Evolutionary conservation across 92 coral and sea anemone genomes (phyloP).

Genomic region (Zoanthus gigantus): DNA sequence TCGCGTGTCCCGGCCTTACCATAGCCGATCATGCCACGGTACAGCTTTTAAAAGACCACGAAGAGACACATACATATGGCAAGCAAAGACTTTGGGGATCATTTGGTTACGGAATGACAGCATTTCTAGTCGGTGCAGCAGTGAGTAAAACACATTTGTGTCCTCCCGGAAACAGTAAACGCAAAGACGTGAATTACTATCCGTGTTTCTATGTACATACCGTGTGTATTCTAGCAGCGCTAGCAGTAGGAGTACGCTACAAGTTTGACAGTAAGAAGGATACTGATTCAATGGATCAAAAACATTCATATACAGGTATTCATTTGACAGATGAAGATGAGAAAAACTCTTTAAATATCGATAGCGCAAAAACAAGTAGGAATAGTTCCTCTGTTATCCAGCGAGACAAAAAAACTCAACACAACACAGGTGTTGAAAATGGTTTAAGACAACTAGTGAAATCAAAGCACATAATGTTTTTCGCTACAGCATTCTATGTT

Average conservation of each 20-base stretch:
- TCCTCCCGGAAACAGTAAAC: slow-evolving; percentile 86
- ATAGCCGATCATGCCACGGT: slow-evolving; percentile 97
- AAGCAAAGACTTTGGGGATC: slow-evolving; percentile 97
- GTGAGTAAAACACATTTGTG: slow-evolving; percentile 92
- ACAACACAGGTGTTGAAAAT: slow-evolving; percentile 50
- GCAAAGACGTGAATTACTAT: slow-evolving; percentile 92
- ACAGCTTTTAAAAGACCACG: slow-evolving; percentile 78
- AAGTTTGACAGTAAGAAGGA: slow-evolving; percentile 64
- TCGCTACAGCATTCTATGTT: slow-evolving; percentile 90
- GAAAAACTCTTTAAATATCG: not conserved
- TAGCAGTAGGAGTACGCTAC: slow-evolving; percentile 79
- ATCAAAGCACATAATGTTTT: slow-evolving; percentile 80
- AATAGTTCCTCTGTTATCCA: slow-evolving; percentile 11
- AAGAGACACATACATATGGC: slow-evolving; percentile 94
- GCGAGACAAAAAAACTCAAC: not conserved
- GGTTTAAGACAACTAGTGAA: slow-evolving; percentile 76
- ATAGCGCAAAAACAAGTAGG: not conserved
- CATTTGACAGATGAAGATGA: slow-evolving; percentile 21
- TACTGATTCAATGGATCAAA: not conserved
- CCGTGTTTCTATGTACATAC: slow-evolving; percentile 90
- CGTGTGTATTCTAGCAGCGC: slow-evolving; percentile 75
- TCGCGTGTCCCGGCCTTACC: slow-evolving; percentile 96
- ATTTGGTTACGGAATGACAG: slow-evolving; percentile 91
- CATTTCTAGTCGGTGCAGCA: slow-evolving; percentile 93
- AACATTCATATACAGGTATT: not conserved